These are phyloP conservation scores for Drosophila grimshawi DNA, from an alignment of 1,140 invertebrate species.

Conservation along the genomic window DNA sequence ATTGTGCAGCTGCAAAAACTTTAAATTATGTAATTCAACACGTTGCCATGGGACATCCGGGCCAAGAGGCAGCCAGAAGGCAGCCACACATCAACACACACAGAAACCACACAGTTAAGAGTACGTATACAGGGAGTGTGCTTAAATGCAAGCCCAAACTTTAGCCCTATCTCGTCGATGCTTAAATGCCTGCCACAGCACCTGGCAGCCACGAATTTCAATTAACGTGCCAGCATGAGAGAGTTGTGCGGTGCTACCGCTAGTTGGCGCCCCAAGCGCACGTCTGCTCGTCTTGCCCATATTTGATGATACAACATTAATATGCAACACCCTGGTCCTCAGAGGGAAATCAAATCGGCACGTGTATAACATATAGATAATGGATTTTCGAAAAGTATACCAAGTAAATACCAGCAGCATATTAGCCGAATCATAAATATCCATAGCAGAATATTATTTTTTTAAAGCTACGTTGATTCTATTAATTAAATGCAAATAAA, in stretches of 20 bases:
- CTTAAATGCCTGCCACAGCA: slow-evolving; percentile 53
- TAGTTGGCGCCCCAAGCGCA: slow-evolving; percentile 28
- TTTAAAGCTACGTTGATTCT: too few relatives aligned
- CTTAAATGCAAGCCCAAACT: slow-evolving; percentile 37
- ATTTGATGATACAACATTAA: slow-evolving; percentile 73
- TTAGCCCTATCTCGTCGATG: slow-evolving; percentile 44
- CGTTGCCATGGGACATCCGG: slow-evolving; percentile 43
- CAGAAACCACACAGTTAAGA: neutral
- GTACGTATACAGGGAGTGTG: neutral
- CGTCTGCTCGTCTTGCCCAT: slow-evolving; percentile 26
- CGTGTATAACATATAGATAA: neutral
- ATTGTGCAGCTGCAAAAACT: slow-evolving; percentile 73
- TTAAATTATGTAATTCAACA: slow-evolving; percentile 83
- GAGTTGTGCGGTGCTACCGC: slow-evolving; percentile 45
- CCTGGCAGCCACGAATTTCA: slow-evolving; percentile 77
- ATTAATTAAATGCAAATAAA: too few relatives aligned
- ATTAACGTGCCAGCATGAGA: slow-evolving; percentile 76
- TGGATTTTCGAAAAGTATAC: too few relatives aligned
- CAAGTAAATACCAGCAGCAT: too few relatives aligned
- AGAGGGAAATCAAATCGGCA: neutral
- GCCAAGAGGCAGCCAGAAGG: slow-evolving; percentile 47
- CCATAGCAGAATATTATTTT: too few relatives aligned
- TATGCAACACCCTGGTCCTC: slow-evolving; percentile 19
- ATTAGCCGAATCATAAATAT: too few relatives aligned
- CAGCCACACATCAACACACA: slow-evolving; percentile 20